Base-by-base conservation (phyloP, 2,113 vertebrate species). In the Axis porcinus region DNA sequence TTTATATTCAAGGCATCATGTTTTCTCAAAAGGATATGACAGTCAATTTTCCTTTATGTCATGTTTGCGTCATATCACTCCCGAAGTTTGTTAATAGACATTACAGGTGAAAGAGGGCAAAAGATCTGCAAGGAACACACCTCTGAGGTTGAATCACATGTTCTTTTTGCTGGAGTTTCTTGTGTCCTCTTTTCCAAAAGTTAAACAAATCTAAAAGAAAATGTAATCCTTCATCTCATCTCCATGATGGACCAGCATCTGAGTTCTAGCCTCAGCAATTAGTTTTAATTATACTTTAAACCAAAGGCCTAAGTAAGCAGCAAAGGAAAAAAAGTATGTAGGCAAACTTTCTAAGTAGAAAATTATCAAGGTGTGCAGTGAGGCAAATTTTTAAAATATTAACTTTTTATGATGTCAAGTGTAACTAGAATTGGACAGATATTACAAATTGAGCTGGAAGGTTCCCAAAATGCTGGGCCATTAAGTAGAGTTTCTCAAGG, bases 361-460 rank as follows among this genome's bases (percentile, higher is more conserved):
- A 92, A 92, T 96, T 67, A 90, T 82, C n/a, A 92, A 50, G 28
- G 43, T 55, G 92, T 92, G 74, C 74, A 76, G 40, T 40, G 86
- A 96, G 50, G 96, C 87, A 89, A 93, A 85, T 93, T 94, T 95
- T 96, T 62, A 86, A 78, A 96, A 97, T 94, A 94, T 88, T 93
- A 84, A 62, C 6, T 2, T 79, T 93, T 95, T 94, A 89, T n/a
- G 89, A 76, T 87, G 85, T 82, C 64, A 94, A 19, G 36, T 78
- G 45, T 91, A 84, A 76, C 55, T 57, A 90, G 76, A 86, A 85
- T 58, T 89, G 55, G 25, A 60, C 21, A 95, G 92, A 64, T 17
- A 55, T 88, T 86, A 74, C 57, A 76, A 89, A 87, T 52, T 36
- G 52, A 27, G 21, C 70, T 92, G 47, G 28, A 85, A 47, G 47